Evolutionary conservation across 2,113 vertebrate species (phyloP).

Genomic region (Austrofundulus limnaeus): DNA sequence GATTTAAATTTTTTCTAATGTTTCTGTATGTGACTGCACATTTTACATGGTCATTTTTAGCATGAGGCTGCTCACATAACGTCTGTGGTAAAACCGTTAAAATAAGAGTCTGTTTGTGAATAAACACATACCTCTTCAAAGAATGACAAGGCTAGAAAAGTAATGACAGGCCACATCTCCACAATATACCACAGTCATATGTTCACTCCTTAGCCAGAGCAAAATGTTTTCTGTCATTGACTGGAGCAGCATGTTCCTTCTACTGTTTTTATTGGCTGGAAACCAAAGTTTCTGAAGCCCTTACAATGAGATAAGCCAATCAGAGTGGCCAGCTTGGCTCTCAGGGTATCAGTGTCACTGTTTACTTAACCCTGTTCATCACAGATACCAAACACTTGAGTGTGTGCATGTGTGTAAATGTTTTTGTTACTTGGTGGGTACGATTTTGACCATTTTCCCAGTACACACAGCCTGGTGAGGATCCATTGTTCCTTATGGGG

Average conservation of each 20-base stretch:
- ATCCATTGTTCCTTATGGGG: too few relatives aligned
- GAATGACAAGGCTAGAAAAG: neutral
- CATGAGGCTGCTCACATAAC: neutral
- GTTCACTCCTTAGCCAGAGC: constrained; percentile 31
- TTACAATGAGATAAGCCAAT: constrained; percentile 57
- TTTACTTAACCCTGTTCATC: constrained; percentile 61
- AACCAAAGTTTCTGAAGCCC: constrained; percentile 55
- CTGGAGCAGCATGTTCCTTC: constrained; percentile 48
- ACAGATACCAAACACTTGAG: constrained; percentile 36
- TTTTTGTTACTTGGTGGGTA: too few relatives aligned
- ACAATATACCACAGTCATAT: constrained; percentile 12
- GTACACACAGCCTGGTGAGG: too few relatives aligned
- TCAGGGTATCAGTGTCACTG: constrained; percentile 53
- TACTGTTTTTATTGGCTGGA: constrained; percentile 62
- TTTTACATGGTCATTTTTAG: neutral
- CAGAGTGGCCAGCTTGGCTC: constrained; percentile 35
- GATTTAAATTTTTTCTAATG: neutral
- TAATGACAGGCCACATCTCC: constrained; percentile 18
- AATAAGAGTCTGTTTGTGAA: neutral
- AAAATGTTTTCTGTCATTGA: constrained; percentile 54
- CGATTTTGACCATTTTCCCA: too few relatives aligned
- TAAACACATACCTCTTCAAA: neutral
- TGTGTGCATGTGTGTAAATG: neutral
- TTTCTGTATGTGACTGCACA: neutral
- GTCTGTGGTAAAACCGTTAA: neutral